Percentiles rank a stretch among this genome's conserved stretches.
Conservation (phyloP, 2,888 invertebrate species). For the Enchytraeus crypticus region DNA sequence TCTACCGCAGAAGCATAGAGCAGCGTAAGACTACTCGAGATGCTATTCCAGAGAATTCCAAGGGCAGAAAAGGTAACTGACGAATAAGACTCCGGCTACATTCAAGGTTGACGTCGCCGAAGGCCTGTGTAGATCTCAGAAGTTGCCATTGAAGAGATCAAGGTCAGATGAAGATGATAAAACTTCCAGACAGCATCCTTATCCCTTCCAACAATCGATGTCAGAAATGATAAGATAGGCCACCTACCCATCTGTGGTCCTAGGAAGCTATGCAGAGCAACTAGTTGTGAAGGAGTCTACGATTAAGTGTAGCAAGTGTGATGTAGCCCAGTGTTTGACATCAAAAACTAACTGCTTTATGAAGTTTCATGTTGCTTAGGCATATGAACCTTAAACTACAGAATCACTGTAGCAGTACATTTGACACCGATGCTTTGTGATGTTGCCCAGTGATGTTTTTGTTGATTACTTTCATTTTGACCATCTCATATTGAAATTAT, state of each 20-base stretch:
- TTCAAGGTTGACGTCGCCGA: no score
- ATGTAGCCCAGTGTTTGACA: neutral
- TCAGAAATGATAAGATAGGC: neutral
- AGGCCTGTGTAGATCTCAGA: no score
- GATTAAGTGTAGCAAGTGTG: neutral
- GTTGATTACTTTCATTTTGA: neutral
- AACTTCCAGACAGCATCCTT: no score
- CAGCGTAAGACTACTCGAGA: no score
- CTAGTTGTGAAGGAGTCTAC: neutral
- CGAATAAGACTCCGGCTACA: no score
- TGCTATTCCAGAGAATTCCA: no score
- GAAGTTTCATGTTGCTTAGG: neutral
- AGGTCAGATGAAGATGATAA: no score
- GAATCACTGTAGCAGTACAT: neutral
- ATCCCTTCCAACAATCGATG: no score
- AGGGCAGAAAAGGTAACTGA: no score
- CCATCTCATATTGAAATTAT: neutral
- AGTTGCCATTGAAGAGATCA: no score
- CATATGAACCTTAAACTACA: neutral
- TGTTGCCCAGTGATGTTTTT: no score
- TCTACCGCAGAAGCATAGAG: neutral
- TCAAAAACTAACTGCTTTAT: neutral
- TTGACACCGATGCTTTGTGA: neutral
- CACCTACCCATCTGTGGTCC: neutral
- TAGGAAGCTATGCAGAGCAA: neutral